These are phyloP conservation scores for Nyctibius bracteatus DNA, from an alignment of 2,113 vertebrate genomes.

Conservation along the genomic window DNA sequence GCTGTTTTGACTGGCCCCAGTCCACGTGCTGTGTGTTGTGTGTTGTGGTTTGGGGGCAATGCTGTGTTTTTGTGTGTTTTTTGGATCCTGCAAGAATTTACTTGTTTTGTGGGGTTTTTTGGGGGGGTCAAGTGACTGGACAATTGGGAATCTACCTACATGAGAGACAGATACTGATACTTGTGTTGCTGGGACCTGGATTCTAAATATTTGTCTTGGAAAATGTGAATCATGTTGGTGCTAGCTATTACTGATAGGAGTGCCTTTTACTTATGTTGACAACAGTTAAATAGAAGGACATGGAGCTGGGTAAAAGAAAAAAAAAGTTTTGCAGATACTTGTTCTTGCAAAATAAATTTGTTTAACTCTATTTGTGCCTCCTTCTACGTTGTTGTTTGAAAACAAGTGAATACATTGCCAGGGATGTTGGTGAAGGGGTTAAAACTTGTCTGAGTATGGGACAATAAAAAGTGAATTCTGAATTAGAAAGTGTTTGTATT, in stretches of 20 bases:
- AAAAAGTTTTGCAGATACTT: background rate
- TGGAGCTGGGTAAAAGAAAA: background rate
- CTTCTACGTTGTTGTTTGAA: background rate
- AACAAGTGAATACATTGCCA: background rate
- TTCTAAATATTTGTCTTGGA: background rate
- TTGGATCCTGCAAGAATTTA: background rate
- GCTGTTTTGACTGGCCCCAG: background rate
- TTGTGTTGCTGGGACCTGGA: background rate
- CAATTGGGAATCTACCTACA: background rate
- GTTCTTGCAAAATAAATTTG: background rate
- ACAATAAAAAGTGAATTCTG: background rate
- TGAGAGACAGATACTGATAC: background rate
- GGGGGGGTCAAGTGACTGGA: background rate
- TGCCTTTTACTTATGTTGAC: background rate
- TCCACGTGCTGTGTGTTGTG: background rate
- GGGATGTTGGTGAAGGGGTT: background rate
- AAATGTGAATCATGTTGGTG: background rate
- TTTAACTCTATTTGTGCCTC: background rate
- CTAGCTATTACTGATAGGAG: background rate
- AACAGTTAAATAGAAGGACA: background rate
- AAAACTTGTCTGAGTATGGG: background rate
- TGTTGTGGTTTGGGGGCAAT: background rate
- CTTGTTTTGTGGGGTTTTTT: background rate
- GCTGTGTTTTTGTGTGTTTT: background rate
- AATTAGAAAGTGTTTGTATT: background rate